A percentile compares a stretch with the other conserved stretches of the same genome.
Conservation (phyloP, 2,888 invertebrate species). For the Seladonia tumulorum region DNA sequence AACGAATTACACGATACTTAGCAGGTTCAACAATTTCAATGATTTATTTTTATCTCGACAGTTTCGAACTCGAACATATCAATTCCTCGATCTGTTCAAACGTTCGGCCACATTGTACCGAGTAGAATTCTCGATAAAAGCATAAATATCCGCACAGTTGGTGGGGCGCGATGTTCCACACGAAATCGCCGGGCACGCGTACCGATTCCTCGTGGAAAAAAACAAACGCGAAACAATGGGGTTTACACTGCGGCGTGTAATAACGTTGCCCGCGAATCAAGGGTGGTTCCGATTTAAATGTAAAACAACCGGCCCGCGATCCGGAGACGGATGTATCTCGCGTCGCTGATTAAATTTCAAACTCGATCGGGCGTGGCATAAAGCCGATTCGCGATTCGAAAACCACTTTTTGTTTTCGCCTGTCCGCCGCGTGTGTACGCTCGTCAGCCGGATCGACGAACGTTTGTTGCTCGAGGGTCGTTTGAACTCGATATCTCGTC, state of each 20-base stretch:
- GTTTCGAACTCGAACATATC: neutral
- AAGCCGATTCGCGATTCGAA: conserved; percentile 58
- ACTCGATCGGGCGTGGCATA: conserved; percentile 50
- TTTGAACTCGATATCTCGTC: conserved; percentile 68
- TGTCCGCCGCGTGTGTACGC: conserved; percentile 54
- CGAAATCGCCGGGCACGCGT: neutral
- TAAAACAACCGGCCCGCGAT: conserved; percentile 19
- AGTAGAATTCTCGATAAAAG: neutral
- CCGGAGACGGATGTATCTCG: neutral
- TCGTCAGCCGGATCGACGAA: conserved; percentile 54
- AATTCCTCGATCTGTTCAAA: neutral
- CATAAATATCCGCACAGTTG: neutral
- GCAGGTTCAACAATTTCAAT: neutral
- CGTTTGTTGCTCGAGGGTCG: conserved; percentile 59
- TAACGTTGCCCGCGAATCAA: conserved; percentile 32
- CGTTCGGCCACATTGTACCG: neutral
- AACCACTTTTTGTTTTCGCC: conserved; percentile 55
- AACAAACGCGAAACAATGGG: neutral
- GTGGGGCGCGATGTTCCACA: neutral
- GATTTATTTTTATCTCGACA: neutral
- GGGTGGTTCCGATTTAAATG: conserved; percentile 33
- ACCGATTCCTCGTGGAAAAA: neutral
- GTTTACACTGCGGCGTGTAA: neutral
- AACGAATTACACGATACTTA: neutral
- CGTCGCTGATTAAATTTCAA: conserved; percentile 54